Percentiles rank a stretch among this genome's conserved stretches.
Conservation (phyloP, 2,797 vertebrate genomes). For the Spheniscus humboldti region DNA sequence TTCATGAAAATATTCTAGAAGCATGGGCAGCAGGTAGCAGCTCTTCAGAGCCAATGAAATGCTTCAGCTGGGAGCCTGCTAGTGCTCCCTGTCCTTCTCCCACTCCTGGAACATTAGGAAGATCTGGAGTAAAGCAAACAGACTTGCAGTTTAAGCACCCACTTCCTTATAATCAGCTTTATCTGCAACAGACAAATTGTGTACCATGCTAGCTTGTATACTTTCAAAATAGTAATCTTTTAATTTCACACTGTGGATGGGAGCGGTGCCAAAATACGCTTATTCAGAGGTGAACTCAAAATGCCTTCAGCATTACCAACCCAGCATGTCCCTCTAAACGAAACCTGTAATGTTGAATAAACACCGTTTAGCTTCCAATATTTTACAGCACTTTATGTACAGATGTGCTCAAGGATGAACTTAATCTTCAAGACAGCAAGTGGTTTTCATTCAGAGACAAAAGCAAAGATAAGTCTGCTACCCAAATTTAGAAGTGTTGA, state of each 20-base stretch:
- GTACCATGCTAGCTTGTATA: background rate
- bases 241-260: background rate
- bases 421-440: background rate
- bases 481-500: background rate
- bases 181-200: background rate
- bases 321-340: background rate
- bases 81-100: background rate
- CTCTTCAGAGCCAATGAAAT: background rate
- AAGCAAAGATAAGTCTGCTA: background rate
- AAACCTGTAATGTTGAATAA: background rate
- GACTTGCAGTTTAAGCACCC: background rate
- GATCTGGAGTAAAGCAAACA: background rate
- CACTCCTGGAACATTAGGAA: background rate
- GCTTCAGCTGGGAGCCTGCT: background rate
- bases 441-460: background rate
- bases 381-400: background rate
- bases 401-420: background rate
- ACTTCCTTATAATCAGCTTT: background rate
- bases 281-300: background rate
- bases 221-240: conserved; percentile 8
- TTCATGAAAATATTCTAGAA: background rate
- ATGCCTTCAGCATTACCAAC: background rate
- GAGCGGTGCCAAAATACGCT: background rate
- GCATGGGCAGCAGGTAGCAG: background rate
- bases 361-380: background rate